Evolutionary conservation across 2,888 invertebrate genomes (phyloP).

Genomic region (Amphipyra tragopoginis): DNA sequence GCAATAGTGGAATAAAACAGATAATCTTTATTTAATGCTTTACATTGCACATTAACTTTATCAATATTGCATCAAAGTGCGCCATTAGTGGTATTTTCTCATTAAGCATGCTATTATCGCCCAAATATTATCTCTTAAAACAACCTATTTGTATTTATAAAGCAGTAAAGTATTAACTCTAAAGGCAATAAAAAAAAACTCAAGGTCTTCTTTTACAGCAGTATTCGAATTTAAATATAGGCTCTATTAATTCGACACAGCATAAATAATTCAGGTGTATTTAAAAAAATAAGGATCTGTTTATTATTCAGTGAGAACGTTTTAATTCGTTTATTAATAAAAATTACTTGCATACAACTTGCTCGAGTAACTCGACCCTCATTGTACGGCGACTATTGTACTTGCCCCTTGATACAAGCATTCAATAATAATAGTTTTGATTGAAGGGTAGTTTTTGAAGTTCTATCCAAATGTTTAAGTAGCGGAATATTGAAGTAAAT

Average conservation of each 20-base stretch:
- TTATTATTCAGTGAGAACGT: constrained; percentile 9
- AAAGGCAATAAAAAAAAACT: constrained; percentile 3
- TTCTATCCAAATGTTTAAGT: constrained; percentile 1
- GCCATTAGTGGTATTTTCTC: constrained; percentile 14
- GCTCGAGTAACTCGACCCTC: constrained; percentile 39
- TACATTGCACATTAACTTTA: constrained; percentile 31
- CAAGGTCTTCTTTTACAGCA: constrained; percentile 13
- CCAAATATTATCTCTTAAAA: constrained; percentile 21
- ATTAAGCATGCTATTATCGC: constrained; percentile 23
- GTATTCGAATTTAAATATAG: background rate
- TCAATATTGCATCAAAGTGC: constrained; percentile 46
- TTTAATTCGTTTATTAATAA: constrained; percentile 11
- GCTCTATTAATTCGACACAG: background rate
- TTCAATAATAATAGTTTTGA: constrained; percentile 41
- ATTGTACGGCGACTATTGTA: constrained; percentile 30
- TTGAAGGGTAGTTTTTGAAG: constrained; percentile 22
- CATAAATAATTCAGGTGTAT: constrained; percentile 20
- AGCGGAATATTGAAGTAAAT: constrained; percentile 4
- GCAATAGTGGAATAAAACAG: background rate
- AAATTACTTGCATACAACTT: constrained; percentile 29
- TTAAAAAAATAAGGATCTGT: background rate
- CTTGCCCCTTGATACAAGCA: constrained; percentile 14
- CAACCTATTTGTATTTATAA: constrained; percentile 21
- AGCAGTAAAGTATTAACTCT: constrained; percentile 15
- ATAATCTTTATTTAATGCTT: constrained; percentile 30